Conservation (phyloP, 92 coral and sea anemone genomes). For the Heliopora coerulea region DNA sequence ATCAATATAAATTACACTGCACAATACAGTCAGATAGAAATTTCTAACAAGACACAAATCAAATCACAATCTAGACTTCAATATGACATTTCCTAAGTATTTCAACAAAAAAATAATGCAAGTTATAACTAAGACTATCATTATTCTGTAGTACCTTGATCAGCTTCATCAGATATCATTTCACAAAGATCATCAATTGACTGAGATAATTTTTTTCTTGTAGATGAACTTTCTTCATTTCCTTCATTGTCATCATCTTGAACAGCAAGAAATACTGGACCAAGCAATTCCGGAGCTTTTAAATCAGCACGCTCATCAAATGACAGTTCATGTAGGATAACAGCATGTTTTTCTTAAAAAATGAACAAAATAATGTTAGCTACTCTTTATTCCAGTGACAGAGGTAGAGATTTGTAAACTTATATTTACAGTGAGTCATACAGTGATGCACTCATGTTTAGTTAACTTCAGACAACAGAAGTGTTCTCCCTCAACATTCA, state of each 20-base stretch:
- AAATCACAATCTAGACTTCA: too few species aligned
- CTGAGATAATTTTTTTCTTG: constrained; percentile 62
- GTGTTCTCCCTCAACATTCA: too few species aligned
- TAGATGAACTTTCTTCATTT: constrained; percentile 63
- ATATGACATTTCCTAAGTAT: not conserved
- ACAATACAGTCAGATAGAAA: too few species aligned
- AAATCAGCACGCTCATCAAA: constrained; percentile 88
- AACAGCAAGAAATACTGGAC: constrained; percentile 95
- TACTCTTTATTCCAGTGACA: too few species aligned
- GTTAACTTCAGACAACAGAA: too few species aligned
- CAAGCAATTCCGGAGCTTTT: constrained; percentile 81
- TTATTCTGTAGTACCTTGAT: constrained; percentile 8
- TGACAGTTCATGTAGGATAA: constrained; percentile 74
- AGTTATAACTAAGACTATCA: too few species aligned
- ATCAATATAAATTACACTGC: too few species aligned
- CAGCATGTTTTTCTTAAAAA: constrained; percentile 59
- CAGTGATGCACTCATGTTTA: too few species aligned
- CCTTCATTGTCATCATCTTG: constrained; percentile 86
- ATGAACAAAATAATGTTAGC: not conserved
- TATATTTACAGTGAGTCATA: too few species aligned
- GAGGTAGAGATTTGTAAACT: too few species aligned
- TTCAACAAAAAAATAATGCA: too few species aligned
- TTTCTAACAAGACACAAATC: too few species aligned
- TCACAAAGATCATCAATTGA: constrained; percentile 89
- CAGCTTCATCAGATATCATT: constrained; percentile 69